Percentiles rank a stretch among this genome's conserved stretches.
Conservation (phyloP, 2,113 vertebrate species). For the Cyanistes caeruleus region DNA sequence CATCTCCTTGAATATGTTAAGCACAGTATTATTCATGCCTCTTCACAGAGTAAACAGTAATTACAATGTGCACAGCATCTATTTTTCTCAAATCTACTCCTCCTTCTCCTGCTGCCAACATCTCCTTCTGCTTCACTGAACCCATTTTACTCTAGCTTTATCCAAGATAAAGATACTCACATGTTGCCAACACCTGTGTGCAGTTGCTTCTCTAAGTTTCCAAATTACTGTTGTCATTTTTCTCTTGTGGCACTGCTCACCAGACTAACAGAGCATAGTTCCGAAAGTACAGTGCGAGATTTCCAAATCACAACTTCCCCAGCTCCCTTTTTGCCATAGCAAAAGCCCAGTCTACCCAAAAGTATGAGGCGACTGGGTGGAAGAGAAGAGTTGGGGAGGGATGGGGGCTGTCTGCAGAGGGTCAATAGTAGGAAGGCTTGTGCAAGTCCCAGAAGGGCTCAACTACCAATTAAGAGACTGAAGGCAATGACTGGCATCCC, state of each 20-base stretch:
- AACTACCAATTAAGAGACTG: background rate
- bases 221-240: background rate
- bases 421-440: background rate
- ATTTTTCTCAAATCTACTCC: background rate
- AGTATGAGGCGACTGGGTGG: background rate
- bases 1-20: background rate
- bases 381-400: background rate
- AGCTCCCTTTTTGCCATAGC: background rate
- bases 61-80: background rate
- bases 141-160: background rate
- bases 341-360: background rate
- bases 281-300: background rate
- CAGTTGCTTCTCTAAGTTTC: background rate
- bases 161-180: background rate
- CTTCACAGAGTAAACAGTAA: background rate
- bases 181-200: background rate
- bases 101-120: background rate
- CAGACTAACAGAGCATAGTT: background rate
- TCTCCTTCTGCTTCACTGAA: constrained; percentile 7
- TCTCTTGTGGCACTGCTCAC: background rate
- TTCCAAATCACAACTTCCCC: background rate
- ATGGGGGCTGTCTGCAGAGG: background rate
- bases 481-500: background rate
- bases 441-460: background rate
- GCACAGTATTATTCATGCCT: background rate